A percentile compares a stretch with the other conserved stretches of the same genome.
Conservation (phyloP, 2,888 invertebrate genomes). For the Teleogryllus oceanicus region DNA sequence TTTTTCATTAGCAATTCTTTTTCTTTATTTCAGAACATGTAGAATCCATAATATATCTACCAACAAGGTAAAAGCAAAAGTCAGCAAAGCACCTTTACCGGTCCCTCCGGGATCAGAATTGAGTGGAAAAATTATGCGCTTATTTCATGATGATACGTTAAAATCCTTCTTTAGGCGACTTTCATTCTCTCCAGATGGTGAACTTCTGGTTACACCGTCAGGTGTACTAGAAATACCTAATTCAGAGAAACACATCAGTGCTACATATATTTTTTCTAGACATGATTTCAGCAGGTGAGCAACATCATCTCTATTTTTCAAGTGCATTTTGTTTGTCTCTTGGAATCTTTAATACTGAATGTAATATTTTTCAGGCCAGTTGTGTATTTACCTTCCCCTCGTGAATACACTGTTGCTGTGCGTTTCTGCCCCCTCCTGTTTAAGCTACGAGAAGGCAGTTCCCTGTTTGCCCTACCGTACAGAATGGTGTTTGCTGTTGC, state of each 20-base stretch:
- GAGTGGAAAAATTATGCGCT: conserved; percentile 59
- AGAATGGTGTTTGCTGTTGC: conserved; percentile 89
- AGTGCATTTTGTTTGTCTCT: too few species aligned
- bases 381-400: conserved; percentile 71
- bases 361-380: conserved; percentile 60
- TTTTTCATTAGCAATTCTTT: background rate
- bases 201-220: conserved; percentile 84
- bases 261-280: conserved; percentile 58
- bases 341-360: background rate
- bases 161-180: conserved; percentile 90
- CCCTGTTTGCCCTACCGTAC: conserved; percentile 63
- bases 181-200: conserved; percentile 88
- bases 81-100: conserved; percentile 54
- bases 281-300: conserved; percentile 49
- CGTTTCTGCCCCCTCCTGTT: conserved; percentile 77
- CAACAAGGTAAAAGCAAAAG: conserved; percentile 65
- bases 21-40: conserved; percentile 27
- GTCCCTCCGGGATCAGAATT: conserved; percentile 58
- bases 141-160: conserved; percentile 89
- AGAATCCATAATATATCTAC: conserved; percentile 44
- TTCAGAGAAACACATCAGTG: conserved; percentile 54
- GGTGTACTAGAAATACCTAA: conserved; percentile 71
- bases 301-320: background rate
- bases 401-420: conserved; percentile 77
- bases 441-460: conserved; percentile 53